phyloP scores from a whole-genome alignment of 2,113 vertebrate species.

The Poecile atricapillus region DNA sequence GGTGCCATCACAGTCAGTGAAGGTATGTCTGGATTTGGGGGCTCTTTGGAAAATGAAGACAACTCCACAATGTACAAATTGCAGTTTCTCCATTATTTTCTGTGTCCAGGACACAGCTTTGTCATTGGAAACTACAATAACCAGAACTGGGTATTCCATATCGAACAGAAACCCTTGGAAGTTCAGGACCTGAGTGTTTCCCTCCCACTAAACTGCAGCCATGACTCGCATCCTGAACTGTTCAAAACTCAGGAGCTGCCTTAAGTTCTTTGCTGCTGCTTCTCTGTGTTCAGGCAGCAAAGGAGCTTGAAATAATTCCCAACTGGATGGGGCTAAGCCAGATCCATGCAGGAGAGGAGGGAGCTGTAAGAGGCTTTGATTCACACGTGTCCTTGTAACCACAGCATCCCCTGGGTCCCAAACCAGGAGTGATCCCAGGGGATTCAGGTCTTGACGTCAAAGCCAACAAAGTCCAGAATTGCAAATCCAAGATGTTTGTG shows the following conservation, averaged over 20 bases:
- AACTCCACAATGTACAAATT: not conserved
- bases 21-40: not conserved
- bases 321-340: not conserved
- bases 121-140: not conserved
- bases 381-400: not conserved
- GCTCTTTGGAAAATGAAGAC: not conserved
- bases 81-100: not conserved
- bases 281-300: not conserved
- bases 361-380: not conserved
- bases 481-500: not conserved
- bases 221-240: not conserved
- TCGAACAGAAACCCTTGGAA: not conserved
- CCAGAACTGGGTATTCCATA: not conserved
- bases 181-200: not conserved
- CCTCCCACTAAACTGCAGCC: not conserved
- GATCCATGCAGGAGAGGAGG: not conserved
- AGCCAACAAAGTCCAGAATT: not conserved
- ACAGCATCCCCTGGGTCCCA: not conserved
- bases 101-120: not conserved
- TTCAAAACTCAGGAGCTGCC: not conserved
- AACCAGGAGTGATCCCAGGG: not conserved
- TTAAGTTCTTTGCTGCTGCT: not conserved
- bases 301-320: conserved; percentile 2
- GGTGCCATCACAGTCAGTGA: fast-evolving
- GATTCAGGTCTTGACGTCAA: not conserved